Evolutionary conservation across 2,888 invertebrate species (phyloP), one percentile per base, ranked within the genome.

Genomic region (Drosophila formosana): DNA sequence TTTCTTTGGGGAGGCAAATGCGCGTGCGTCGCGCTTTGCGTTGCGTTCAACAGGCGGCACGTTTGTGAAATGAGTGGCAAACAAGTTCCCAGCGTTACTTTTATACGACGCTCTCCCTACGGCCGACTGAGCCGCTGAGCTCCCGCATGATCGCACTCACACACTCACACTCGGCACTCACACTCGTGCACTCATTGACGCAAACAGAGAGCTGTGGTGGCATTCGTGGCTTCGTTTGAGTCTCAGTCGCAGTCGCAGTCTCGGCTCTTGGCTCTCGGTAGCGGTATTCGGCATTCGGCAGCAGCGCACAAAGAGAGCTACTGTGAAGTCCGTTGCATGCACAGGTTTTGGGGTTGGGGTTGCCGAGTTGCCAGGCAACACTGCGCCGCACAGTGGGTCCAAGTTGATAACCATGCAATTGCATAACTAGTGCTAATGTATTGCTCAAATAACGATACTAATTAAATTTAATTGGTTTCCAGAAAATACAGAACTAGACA

Each of bases 11-110:
- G 71, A 68, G 63, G 62, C 55, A 23, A 61, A 53, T 76, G 78
- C 78, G 74, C 80, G 76, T 79, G 75, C 75, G 81, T 72, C 73
- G 76, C 75, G 78, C 78, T 79, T 70, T 51, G 75, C 75, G 80
- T 80, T 78, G 77, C 80, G 88, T 89, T 87, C 88, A 80, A 80
- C 84, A 81, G 76, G 87, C 83, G 82, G 90, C 86, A 86, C 89
- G 88, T 89, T 89, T 91, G 83, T 80, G 88, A 91, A 92, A 92
- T 92, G 91, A 92, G 90, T 89, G 89, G 82, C 89, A 90, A 91
- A 90, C 91, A 85, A 86, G 91, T 90, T 90, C 84, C 87, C 85
- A 84, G 78, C 88, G 88, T 89, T 85, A 88, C 91, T 92, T 91
- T 91, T 91, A 91, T 91, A 91, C 83, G 88, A 76, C 82, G 75